Conservation (phyloP, 2,888 invertebrate species). For the Trissoscelio sp. region DNA sequence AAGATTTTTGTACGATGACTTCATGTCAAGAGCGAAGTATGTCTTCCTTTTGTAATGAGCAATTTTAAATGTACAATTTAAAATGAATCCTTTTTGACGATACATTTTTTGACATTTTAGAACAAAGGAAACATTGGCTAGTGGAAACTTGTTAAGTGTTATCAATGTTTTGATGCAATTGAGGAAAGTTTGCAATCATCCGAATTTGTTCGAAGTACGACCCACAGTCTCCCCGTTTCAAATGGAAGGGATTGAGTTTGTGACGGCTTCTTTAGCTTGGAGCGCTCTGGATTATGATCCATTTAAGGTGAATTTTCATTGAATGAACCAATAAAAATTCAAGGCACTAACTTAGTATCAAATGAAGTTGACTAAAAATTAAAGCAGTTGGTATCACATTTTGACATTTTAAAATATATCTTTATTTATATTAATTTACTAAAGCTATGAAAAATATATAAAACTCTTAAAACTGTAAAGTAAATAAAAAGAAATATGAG, state of each 20-base stretch:
- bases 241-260: conserved; percentile 89
- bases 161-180: conserved; percentile 99
- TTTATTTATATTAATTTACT: no score
- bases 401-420: no score
- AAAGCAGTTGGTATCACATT: no score
- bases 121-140: conserved; percentile 95
- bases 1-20: conserved; percentile 98
- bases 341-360: not conserved
- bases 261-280: conserved; percentile 89
- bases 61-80: no score
- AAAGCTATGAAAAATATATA: no score
- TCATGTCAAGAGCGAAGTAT: conserved; percentile 98
- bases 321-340: no score
- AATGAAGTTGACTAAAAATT: no score
- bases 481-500: no score
- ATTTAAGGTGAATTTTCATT: conserved; percentile 87
- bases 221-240: conserved; percentile 97
- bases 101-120: conserved; percentile 83
- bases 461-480: no score
- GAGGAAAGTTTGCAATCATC: conserved; percentile 99
- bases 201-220: conserved; percentile 98
- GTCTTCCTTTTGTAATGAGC: conserved; percentile 76
- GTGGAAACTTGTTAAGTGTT: conserved; percentile 97
- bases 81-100: not conserved
- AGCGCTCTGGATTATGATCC: conserved; percentile 89